Evolutionary conservation across 1,140 invertebrate genomes (phyloP).

Genomic region (Drosophila varians): DNA sequence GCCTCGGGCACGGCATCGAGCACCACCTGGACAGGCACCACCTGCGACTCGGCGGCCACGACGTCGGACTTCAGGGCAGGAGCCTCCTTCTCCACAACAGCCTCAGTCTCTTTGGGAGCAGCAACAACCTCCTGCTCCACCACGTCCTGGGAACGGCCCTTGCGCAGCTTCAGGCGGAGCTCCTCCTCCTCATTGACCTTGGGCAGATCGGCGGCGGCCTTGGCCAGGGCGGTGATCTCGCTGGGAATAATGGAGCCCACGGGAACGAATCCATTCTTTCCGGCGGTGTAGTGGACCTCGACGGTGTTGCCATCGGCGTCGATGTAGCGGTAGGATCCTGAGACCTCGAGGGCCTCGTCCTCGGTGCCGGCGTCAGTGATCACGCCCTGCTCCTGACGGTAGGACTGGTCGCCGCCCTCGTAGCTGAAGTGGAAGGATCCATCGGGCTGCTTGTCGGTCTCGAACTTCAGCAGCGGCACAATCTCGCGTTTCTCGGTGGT

Average conservation of each 20-base stretch:
- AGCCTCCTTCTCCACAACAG: conserved; percentile 1
- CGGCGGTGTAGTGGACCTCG: conserved; percentile 87
- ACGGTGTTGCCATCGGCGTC: conserved; percentile 88
- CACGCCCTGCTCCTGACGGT: conserved; percentile 56
- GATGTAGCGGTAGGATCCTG: conserved; percentile 86
- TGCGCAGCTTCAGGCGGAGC: conserved; percentile 34
- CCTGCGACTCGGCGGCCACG: conserved; percentile 32
- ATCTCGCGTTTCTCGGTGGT: conserved; percentile 52
- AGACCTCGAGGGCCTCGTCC: conserved; percentile 64
- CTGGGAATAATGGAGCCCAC: conserved; percentile 85
- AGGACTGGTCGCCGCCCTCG: conserved; percentile 63
- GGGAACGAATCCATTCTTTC: conserved; percentile 88
- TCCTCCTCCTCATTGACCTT: conserved; percentile 51
- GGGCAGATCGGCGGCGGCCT: conserved; percentile 64
- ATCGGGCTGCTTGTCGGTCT: conserved; percentile 54
- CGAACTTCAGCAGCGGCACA: conserved; percentile 57
- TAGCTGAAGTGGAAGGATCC: conserved; percentile 69
- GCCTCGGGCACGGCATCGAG: conserved; percentile 20
- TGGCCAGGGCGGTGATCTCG: conserved; percentile 65
- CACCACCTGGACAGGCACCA: conserved; percentile 53
- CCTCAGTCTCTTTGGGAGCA: neutral
- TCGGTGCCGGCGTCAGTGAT: conserved; percentile 65
- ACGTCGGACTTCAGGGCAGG: conserved; percentile 7
- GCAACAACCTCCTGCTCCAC: conserved; percentile 9
- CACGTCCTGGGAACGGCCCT: conserved; percentile 51